phyloP scores from a whole-genome alignment of 1,140 invertebrate genomes.

The Ostrea edulis region DNA sequence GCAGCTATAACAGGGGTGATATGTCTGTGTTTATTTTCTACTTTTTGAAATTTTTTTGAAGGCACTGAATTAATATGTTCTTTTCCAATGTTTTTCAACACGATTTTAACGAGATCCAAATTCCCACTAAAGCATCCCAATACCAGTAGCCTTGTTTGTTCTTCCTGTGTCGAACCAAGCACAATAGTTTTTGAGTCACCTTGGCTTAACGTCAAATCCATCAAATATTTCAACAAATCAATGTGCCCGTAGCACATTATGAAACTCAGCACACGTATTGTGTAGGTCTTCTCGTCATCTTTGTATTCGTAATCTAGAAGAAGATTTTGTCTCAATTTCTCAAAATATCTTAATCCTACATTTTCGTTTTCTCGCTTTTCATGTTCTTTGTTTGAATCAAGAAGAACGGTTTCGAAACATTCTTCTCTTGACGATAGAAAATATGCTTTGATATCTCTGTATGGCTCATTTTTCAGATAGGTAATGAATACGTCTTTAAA shows the following conservation, averaged over 20 bases:
- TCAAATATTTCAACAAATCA: background rate
- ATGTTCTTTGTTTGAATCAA: background rate
- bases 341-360: background rate
- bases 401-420: background rate
- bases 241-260: background rate
- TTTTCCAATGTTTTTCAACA: background rate
- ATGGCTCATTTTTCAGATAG: background rate
- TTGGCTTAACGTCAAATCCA: background rate
- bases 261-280: background rate
- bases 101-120: background rate
- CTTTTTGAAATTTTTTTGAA: background rate
- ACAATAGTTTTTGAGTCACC: background rate
- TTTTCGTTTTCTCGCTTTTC: background rate
- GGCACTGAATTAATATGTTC: background rate
- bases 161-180: background rate
- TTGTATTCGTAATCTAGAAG: background rate
- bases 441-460: background rate
- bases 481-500: background rate
- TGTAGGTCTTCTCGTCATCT: background rate
- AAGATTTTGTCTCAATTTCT: background rate
- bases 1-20: background rate
- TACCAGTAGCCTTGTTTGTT: background rate
- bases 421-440: background rate
- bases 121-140: background rate
- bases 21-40: background rate